Evolutionary conservation across 2,113 vertebrate genomes (phyloP).

Genomic region (Glareola pratincola): DNA sequence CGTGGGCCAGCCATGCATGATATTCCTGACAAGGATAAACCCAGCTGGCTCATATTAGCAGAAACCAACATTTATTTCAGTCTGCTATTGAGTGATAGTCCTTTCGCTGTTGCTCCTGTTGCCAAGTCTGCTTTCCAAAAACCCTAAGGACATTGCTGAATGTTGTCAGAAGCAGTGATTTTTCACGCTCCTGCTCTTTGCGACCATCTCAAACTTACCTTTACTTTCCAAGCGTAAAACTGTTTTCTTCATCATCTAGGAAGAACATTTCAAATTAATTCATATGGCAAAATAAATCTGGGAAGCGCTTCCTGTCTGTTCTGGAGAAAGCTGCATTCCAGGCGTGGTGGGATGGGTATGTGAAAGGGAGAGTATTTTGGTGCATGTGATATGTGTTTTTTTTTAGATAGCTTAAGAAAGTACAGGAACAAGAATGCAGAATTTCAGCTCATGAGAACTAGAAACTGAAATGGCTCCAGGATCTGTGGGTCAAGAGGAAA

Average conservation of each 20-base stretch:
- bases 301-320: neutral
- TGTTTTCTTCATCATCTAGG: neutral
- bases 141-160: neutral
- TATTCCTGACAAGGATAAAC: slow-evolving; percentile 41
- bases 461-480: neutral
- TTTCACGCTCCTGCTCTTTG: neutral
- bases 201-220: neutral
- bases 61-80: slow-evolving; percentile 19
- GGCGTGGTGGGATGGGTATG: neutral
- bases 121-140: neutral
- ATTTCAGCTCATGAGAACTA: neutral
- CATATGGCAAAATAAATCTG: neutral
- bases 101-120: neutral
- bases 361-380: neutral
- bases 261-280: neutral
- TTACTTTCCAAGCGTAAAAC: neutral
- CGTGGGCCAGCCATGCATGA: neutral
- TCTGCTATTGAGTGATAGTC: slow-evolving; percentile 10
- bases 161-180: neutral
- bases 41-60: slow-evolving; percentile 8
- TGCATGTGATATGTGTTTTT: neutral
- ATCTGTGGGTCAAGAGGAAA: neutral
- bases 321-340: slow-evolving; percentile 24
- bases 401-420: neutral
- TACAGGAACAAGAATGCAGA: neutral